A percentile compares a stretch with the other conserved stretches of the same genome.
These are phyloP conservation scores for Lysiphlebus fabarum DNA, from an alignment of 1,140 invertebrate species.

Conservation along the genomic window DNA sequence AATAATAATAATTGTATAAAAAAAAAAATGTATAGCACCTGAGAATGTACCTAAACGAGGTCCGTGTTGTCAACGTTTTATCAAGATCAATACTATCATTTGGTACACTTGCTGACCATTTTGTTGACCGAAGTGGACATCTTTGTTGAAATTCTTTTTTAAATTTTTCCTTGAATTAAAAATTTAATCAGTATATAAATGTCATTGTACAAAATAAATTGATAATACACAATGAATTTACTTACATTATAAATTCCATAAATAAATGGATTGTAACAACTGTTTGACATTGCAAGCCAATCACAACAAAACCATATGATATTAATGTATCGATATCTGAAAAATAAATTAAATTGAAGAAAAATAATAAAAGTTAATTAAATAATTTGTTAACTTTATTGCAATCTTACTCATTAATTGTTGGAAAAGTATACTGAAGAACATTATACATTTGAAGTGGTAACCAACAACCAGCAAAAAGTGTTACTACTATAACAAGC, in stretches of 20 bases:
- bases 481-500: conserved; percentile 74
- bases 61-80: conserved; percentile 33
- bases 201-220: conserved; percentile 19
- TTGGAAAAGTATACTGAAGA: conserved; percentile 65
- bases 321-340: conserved; percentile 71
- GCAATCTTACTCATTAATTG: conserved; percentile 68
- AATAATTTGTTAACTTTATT: neutral
- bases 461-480: conserved; percentile 79
- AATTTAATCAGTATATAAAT: conserved; percentile 15
- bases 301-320: conserved; percentile 79
- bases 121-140: conserved; percentile 57
- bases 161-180: conserved; percentile 65
- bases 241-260: conserved; percentile 84
- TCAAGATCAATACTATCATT: conserved; percentile 46
- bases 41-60: conserved; percentile 36
- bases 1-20: too few species aligned
- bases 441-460: conserved; percentile 76
- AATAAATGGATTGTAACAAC: conserved; percentile 82
- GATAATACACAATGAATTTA: conserved; percentile 29
- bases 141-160: conserved; percentile 68
- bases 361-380: neutral
- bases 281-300: conserved; percentile 85
- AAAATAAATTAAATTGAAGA: neutral
- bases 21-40: conserved; percentile 21
- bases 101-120: conserved; percentile 42